phyloP scores from a whole-genome alignment of 2,888 invertebrate genomes.

The Lomographa bimaculata region DNA sequence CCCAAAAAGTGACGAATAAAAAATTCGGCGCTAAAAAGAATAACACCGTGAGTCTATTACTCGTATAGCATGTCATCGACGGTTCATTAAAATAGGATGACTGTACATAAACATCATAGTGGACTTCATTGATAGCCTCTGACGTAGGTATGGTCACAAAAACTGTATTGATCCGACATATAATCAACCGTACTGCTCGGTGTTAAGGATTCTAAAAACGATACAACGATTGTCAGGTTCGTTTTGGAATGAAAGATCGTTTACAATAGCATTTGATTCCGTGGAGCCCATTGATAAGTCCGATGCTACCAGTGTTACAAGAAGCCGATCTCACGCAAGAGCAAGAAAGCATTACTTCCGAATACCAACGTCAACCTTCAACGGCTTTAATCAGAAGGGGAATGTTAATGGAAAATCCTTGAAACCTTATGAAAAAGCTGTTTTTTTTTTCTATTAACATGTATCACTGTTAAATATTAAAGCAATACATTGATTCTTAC shows the following conservation, averaged over 20 bases:
- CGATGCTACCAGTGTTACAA: conserved; percentile 80
- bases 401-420: conserved; percentile 37
- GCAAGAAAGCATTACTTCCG: conserved; percentile 43
- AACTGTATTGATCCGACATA: conserved; percentile 49
- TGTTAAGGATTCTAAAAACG: conserved; percentile 44
- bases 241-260: conserved; percentile 69
- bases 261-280: conserved; percentile 80
- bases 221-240: conserved; percentile 52
- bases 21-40: conserved; percentile 80
- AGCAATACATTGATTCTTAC: no score
- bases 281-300: conserved; percentile 82
- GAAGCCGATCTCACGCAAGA: conserved; percentile 65
- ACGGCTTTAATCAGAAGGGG: conserved; percentile 26
- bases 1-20: conserved; percentile 64
- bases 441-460: no score
- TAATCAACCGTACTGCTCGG: conserved; percentile 43
- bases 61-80: conserved; percentile 81
- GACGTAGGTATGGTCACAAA: conserved; percentile 74
- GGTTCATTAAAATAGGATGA: conserved; percentile 83
- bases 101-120: conserved; percentile 79
- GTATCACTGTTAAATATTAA: no score
- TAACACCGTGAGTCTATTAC: conserved; percentile 80
- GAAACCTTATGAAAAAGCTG: conserved; percentile 13
- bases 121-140: conserved; percentile 82
- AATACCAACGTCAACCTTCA: conserved; percentile 27